Percentiles rank a stretch among this genome's conserved stretches.
These are phyloP conservation scores for Mormyrus hasselquistii DNA, from an alignment of 2,797 vertebrate species.

Conservation along the genomic window DNA sequence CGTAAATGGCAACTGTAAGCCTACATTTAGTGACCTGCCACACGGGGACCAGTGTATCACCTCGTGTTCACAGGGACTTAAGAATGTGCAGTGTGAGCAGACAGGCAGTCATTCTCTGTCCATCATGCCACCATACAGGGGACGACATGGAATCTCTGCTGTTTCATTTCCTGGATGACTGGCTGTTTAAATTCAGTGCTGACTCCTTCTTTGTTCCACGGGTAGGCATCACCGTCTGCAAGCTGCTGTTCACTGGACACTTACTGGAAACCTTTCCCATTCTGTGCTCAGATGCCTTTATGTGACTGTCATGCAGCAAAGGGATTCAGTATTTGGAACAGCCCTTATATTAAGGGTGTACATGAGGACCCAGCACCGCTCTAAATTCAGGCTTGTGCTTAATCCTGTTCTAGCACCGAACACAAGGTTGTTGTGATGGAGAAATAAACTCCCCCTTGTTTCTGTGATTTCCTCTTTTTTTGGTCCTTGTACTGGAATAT, in stretches of 20 bases:
- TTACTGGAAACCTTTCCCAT: neutral
- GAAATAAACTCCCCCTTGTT: neutral
- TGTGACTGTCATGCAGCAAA: neutral
- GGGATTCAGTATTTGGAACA: neutral
- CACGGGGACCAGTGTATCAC: neutral
- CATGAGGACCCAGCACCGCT: neutral
- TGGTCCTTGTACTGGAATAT: neutral
- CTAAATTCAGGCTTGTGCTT: neutral
- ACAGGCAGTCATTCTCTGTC: neutral
- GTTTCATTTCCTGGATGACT: conserved; percentile 90
- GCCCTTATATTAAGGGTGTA: neutral
- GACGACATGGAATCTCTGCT: conserved; percentile 88
- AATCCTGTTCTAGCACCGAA: neutral
- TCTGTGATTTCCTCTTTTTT: neutral
- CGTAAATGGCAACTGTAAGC: neutral
- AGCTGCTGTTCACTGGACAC: neutral
- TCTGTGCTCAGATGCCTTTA: neutral
- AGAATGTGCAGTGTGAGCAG: neutral
- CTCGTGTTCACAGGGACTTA: neutral
- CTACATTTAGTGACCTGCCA: neutral
- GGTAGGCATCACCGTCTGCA: conserved; percentile 58
- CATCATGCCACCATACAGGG: conserved; percentile 52
- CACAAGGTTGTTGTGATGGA: neutral
- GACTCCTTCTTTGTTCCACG: conserved; percentile 91
- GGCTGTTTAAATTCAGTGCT: conserved; percentile 93